These are phyloP conservation scores for Drosophila mimetica DNA, from an alignment of 2,888 invertebrate genomes.

Conservation along the genomic window DNA sequence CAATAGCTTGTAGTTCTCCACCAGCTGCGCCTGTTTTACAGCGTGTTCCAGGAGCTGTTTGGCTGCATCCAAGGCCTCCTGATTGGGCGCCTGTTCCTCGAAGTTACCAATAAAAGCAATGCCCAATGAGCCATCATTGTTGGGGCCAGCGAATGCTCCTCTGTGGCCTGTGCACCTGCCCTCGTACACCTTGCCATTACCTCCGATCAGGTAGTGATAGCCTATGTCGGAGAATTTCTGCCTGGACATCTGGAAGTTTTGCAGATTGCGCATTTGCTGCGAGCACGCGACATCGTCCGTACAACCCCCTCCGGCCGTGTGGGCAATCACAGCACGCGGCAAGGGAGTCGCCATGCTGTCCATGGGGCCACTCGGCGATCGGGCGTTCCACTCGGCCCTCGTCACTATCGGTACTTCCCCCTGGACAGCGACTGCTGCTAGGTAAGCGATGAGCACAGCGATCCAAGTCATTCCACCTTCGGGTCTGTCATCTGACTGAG, in stretches of 20 bases:
- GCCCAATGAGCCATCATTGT: slow-evolving; percentile 88
- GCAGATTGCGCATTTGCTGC: slow-evolving; percentile 86
- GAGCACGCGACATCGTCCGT: slow-evolving; percentile 84
- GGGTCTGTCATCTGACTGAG: slow-evolving; percentile 46
- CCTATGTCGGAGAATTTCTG: slow-evolving; percentile 88
- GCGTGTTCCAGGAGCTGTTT: slow-evolving; percentile 87
- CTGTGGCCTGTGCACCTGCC: slow-evolving; percentile 89
- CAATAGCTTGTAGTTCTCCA: slow-evolving; percentile 87
- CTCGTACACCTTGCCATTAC: slow-evolving; percentile 89
- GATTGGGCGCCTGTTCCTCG: slow-evolving; percentile 85
- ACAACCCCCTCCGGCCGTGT: slow-evolving; percentile 88
- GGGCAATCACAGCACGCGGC: slow-evolving; percentile 86
- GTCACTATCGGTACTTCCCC: slow-evolving; percentile 84
- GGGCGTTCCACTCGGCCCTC: slow-evolving; percentile 88
- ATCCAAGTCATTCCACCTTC: slow-evolving; percentile 42
- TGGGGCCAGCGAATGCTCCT: slow-evolving; percentile 89
- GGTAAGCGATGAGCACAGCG: slow-evolving; percentile 10
- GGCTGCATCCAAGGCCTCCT: slow-evolving; percentile 86
- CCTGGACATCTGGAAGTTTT: slow-evolving; percentile 88
- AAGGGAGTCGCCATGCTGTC: slow-evolving; percentile 84
- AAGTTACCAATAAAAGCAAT: slow-evolving; percentile 90
- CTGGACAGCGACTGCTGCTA: slow-evolving; percentile 28
- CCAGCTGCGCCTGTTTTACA: slow-evolving; percentile 86
- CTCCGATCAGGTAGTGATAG: slow-evolving; percentile 91
- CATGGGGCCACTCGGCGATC: slow-evolving; percentile 84